Evolutionary conservation across 1,140 invertebrate genomes (phyloP).

Genomic region (Anoplophora glabripennis): DNA sequence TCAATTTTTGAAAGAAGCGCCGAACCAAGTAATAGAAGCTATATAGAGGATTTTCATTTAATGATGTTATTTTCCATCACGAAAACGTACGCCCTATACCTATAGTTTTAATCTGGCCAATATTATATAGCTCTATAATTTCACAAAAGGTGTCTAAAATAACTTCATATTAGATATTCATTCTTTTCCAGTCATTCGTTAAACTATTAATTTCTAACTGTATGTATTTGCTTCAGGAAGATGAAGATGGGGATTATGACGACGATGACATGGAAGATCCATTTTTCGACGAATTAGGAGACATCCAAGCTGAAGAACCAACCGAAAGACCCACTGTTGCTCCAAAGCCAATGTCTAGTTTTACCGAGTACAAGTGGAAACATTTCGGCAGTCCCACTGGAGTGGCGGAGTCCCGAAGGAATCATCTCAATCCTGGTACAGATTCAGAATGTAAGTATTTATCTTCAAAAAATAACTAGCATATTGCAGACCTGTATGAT

Average conservation of each 20-base stretch:
- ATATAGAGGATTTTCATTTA: too few relatives aligned
- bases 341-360: slow-evolving; percentile 25
- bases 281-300: slow-evolving; percentile 4
- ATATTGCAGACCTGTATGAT: too few relatives aligned
- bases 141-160: too few relatives aligned
- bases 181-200: neutral
- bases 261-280: slow-evolving; percentile 3
- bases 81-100: too few relatives aligned
- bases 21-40: too few relatives aligned
- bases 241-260: slow-evolving; percentile 14
- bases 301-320: slow-evolving; percentile 39
- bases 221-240: slow-evolving; percentile 24
- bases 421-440: slow-evolving; percentile 18
- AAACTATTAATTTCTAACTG: neutral
- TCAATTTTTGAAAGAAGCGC: too few relatives aligned
- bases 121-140: too few relatives aligned
- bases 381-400: slow-evolving; percentile 33
- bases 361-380: slow-evolving; percentile 39
- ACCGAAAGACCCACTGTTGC: slow-evolving; percentile 21
- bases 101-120: too few relatives aligned
- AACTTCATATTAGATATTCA: too few relatives aligned
- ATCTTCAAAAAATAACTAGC: too few relatives aligned
- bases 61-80: too few relatives aligned
- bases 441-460: slow-evolving; percentile 23
- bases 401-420: slow-evolving; percentile 34